These are phyloP conservation scores for Prunella himalayana DNA, from an alignment of 2,113 vertebrate genomes.

Conservation along the genomic window DNA sequence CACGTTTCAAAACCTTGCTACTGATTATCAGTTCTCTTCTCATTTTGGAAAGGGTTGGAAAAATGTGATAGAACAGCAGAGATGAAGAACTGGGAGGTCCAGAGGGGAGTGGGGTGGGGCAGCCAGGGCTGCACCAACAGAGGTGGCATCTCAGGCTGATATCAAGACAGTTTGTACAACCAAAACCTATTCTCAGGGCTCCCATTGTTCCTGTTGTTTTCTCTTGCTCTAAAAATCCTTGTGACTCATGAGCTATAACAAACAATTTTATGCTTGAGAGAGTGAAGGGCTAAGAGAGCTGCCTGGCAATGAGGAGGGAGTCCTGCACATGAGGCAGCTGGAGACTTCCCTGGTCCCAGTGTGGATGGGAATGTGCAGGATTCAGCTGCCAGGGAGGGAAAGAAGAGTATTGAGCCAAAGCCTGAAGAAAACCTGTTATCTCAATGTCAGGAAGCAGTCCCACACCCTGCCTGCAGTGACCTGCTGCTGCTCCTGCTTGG, in stretches of 20 bases:
- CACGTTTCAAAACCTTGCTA: not conserved
- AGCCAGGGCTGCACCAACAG: not conserved
- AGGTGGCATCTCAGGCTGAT: not conserved
- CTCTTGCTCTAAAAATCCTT: slow-evolving; percentile 35
- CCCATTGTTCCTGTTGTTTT: slow-evolving; percentile 36
- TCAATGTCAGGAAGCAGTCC: not conserved
- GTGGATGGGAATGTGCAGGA: rapidly evolving
- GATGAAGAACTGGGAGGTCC: not conserved
- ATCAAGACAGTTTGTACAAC: not conserved
- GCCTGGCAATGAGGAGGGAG: not conserved
- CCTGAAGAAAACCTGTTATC: not conserved
- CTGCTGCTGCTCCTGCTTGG: not conserved
- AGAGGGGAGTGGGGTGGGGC: not conserved
- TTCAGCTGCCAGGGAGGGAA: not conserved
- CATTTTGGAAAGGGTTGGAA: not conserved
- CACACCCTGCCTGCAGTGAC: not conserved
- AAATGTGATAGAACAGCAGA: not conserved
- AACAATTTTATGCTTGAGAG: slow-evolving; percentile 46
- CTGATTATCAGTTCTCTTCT: rapidly evolving
- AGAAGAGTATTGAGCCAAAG: not conserved
- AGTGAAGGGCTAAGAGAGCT: not conserved
- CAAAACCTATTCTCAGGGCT: slow-evolving; percentile 27
- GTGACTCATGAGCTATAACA: slow-evolving; percentile 48
- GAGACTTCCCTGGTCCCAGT: not conserved
- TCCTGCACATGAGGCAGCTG: rapidly evolving